These are phyloP conservation scores for Phoeniculus purpureus DNA, from an alignment of 2,797 vertebrate species.

Conservation along the genomic window DNA sequence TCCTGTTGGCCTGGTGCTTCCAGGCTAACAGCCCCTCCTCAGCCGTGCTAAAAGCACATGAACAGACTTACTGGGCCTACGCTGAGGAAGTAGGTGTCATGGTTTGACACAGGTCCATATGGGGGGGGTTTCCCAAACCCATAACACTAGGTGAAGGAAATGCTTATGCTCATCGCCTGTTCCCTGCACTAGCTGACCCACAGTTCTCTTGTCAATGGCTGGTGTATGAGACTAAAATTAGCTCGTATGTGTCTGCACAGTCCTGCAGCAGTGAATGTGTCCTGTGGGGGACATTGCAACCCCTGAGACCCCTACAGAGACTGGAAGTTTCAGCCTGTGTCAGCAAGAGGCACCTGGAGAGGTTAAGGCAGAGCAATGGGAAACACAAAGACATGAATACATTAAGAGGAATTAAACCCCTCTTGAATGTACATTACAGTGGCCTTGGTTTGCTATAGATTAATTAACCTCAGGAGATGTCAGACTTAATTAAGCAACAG, in stretches of 20 bases:
- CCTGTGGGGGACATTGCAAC: neutral
- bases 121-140: no score
- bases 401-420: conserved; percentile 11
- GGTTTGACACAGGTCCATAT: no score
- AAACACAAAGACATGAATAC: neutral
- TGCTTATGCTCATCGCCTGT: neutral
- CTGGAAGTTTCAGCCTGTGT: neutral
- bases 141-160: neutral
- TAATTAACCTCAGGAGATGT: conserved; percentile 54
- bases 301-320: neutral
- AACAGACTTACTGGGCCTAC: neutral
- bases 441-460: conserved; percentile 41
- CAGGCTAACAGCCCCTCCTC: neutral
- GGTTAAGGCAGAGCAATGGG: neutral
- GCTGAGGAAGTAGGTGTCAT: neutral
- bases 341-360: neutral
- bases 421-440: conserved; percentile 9
- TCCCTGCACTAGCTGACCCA: neutral
- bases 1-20: neutral
- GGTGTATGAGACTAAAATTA: neutral
- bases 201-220: neutral
- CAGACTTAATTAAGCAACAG: conserved; percentile 50
- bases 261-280: neutral
- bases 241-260: fast-evolving
- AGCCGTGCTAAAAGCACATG: neutral